phyloP scores from a whole-genome alignment of 2,888 invertebrate genomes.

The Leptinotarsa peninsularis region DNA sequence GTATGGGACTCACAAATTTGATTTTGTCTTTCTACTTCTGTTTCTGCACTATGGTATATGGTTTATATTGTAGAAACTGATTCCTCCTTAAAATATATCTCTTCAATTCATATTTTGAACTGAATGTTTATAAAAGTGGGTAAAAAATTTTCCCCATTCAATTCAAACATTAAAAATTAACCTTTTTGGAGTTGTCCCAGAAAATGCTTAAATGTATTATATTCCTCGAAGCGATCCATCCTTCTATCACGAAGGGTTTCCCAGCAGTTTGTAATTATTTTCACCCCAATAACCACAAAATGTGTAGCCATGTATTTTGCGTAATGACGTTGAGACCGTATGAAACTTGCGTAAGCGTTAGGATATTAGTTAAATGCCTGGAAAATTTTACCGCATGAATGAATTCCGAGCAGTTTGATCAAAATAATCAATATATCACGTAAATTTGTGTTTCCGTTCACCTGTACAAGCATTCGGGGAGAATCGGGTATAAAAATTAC shows the following conservation, averaged over 20 bases:
- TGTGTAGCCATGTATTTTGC: conserved; percentile 38
- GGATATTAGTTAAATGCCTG: conserved; percentile 43
- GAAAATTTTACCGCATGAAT: conserved; percentile 43
- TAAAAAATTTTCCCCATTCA: not conserved
- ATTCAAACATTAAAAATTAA: not conserved
- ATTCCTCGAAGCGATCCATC: not conserved
- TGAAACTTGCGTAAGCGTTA: conserved; percentile 40
- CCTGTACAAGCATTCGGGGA: conserved; percentile 27
- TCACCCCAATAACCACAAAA: conserved; percentile 40
- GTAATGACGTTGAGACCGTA: conserved; percentile 41
- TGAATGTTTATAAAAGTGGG: too few relatives aligned
- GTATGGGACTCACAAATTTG: too few relatives aligned
- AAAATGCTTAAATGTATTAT: conserved; percentile 4
- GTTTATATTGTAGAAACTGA: too few relatives aligned
- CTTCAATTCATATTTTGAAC: too few relatives aligned
- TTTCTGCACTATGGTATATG: too few relatives aligned
- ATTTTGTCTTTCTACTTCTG: too few relatives aligned
- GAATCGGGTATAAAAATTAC: conserved; percentile 27
- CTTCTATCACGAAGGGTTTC: conserved; percentile 13
- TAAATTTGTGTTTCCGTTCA: conserved; percentile 30
- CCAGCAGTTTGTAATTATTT: conserved; percentile 37
- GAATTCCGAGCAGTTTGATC: conserved; percentile 28
- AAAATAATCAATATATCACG: conserved; percentile 41
- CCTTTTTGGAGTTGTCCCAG: not conserved
- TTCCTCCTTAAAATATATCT: too few relatives aligned